Base-by-base conservation (phyloP, 2,113 vertebrate species). In the Oryzias melastigma region DNA sequence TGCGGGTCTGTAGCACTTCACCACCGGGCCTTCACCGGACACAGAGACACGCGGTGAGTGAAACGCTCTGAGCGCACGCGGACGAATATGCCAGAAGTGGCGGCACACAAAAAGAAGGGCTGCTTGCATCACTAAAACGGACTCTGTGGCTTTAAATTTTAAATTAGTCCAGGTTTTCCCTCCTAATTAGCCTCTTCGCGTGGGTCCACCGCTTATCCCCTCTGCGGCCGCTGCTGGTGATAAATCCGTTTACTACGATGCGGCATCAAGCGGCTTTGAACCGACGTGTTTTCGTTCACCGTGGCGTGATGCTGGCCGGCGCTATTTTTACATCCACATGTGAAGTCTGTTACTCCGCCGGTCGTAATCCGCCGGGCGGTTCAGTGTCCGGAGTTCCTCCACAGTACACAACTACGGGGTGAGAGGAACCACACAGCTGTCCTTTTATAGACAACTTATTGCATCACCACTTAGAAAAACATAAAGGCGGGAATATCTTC, bases 11-110 rank as follows among this genome's bases (percentile, higher is more conserved):
- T 4, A 5, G 45, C 47, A 2, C n/a, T 10, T 14, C 25, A 27
- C 22, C 19, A 20, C 49, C 25, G 60, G 60, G 25, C 47, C 19
- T 20, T 29, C 7, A 7, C 16, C 40, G 58, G 54, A 58, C 14
- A 5, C 20, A 18, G n/a, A 45, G 25, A 10, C 41, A 12, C 7
- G 10, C 56, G 80, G 78, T 81, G 53, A 85, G 83, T 83, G 40
- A n/a, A 41, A 5, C 6, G 22, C 29, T 35, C 10, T 8, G 29
- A 35, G 29, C 10, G 35, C 35, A 35, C 35, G 35, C 35, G 35
- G 35, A 12, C 35, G 8, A 35, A 35, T 35, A 35, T 35, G 8
- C 2, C 35, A 8, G 10, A 35, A 35, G 35, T 35, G 35, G 35
- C 35, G 35, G 35, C 35, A 35, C 35, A 13, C 2, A 3, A 8